phyloP scores from a whole-genome alignment of 2,113 vertebrate genomes.

The Ciconia maguari region DNA sequence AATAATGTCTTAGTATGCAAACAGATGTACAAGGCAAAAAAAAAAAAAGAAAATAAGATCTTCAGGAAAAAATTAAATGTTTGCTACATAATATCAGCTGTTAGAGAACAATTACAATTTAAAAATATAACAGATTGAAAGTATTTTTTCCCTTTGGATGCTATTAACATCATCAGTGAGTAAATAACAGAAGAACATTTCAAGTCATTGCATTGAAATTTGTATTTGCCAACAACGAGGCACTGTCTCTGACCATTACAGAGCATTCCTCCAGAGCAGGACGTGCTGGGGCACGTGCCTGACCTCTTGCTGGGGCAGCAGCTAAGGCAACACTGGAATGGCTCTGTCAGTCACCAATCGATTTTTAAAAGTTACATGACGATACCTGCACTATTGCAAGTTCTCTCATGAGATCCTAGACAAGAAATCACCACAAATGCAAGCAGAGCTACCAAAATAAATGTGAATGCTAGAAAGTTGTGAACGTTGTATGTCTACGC shows the following conservation, averaged over 20 bases:
- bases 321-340: neutral
- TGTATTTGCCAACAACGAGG: neutral
- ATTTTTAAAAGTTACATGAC: neutral
- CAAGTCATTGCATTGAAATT: neutral
- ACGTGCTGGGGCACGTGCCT: accelerated
- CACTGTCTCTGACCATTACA: accelerated
- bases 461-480: neutral
- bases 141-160: neutral
- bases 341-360: neutral
- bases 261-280: neutral
- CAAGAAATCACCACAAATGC: neutral
- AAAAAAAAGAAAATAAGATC: neutral
- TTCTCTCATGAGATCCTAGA: neutral
- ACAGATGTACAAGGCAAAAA: neutral
- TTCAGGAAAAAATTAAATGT: neutral
- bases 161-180: neutral
- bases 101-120: neutral
- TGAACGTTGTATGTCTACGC: neutral
- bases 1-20: neutral
- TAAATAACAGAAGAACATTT: neutral
- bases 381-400: neutral
- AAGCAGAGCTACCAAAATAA: neutral
- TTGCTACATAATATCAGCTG: neutral
- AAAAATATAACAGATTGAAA: neutral
- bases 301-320: neutral